These are phyloP conservation scores for Hyposoter didymator DNA, from an alignment of 2,888 invertebrate species.

Conservation along the genomic window DNA sequence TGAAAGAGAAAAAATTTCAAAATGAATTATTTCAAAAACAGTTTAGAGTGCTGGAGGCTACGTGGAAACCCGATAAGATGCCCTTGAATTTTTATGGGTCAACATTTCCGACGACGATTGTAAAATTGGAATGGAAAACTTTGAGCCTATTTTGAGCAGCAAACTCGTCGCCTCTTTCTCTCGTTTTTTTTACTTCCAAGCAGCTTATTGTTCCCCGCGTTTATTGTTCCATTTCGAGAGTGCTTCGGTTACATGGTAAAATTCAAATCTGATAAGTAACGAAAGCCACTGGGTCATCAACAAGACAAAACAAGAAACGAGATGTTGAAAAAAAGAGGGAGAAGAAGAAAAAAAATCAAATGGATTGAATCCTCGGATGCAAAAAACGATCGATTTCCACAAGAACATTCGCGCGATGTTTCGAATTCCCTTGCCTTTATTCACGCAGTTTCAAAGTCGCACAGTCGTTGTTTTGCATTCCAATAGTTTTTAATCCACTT, in stretches of 20 bases:
- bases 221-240: not conserved
- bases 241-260: not conserved
- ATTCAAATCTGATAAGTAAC: not conserved
- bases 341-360: not conserved
- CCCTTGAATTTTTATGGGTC: too few species aligned
- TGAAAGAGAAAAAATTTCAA: too few species aligned
- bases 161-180: too few species aligned
- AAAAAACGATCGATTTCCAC: slow-evolving; percentile 30
- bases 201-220: not conserved
- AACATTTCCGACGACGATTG: too few species aligned
- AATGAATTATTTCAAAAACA: too few species aligned
- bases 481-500: slow-evolving; percentile 41
- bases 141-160: too few species aligned
- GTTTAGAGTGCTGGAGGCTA: too few species aligned
- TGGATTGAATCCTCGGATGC: not conserved
- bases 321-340: not conserved
- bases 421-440: not conserved
- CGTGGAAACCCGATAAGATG: too few species aligned
- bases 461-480: slow-evolving; percentile 16
- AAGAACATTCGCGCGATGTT: slow-evolving; percentile 5
- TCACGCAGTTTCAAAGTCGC: slow-evolving; percentile 16
- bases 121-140: too few species aligned
- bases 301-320: not conserved
- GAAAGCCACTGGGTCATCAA: not conserved
- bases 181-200: not conserved